Base-by-base conservation (phyloP, 2,113 vertebrate species). In the Corythoichthys haematopterus region DNA sequence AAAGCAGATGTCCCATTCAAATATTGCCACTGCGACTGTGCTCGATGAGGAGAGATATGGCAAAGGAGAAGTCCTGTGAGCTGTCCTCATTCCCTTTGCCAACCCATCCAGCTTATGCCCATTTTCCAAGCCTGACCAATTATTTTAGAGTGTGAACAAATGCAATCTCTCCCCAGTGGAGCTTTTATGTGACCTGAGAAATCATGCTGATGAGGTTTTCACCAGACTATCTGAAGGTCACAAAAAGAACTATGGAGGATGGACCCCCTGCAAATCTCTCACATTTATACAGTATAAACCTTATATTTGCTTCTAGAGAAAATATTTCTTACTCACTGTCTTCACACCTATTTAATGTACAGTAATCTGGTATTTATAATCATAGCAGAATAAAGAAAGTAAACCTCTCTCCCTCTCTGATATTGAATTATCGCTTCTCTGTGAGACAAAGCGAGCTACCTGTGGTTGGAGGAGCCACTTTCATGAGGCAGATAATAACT, bases 221-320 rank as follows among this genome's bases (percentile, higher is more conserved):
- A 16, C 0, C 11, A 61, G 48, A 68, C 55, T 69, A 59, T 56
- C 38, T 52, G 75, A 80, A 16, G 75, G 78, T 80, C 69, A 82
- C 62, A 75, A 74, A 48, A 55, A 53, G 40, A 72, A 72, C 10
- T 76, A 79, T 82, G 69, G 65, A 75, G 70, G 0, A 70, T 50
- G 50, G n/a, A 72, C 63, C 28, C 53, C 68, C 64, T 59, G 63
- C 13, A 75, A 68, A 9, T 47, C 72, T 64, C 66, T 59, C 37
- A 63, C 57, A 75, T 33, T 16, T 33, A 55, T 28, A 28, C 20
- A 28, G 20, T 28, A 28, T 28, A 28, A 28, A 28, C 20, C 20
- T 28, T 28, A 28, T 28, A 28, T 28, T 28, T 28, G 20, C 20
- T 28, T 28, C 20, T 28, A 28, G 20, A 28, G 20, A 28, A 28